Conservation (phyloP, 2,113 vertebrate species). For the Bothrops jararaca region DNA sequence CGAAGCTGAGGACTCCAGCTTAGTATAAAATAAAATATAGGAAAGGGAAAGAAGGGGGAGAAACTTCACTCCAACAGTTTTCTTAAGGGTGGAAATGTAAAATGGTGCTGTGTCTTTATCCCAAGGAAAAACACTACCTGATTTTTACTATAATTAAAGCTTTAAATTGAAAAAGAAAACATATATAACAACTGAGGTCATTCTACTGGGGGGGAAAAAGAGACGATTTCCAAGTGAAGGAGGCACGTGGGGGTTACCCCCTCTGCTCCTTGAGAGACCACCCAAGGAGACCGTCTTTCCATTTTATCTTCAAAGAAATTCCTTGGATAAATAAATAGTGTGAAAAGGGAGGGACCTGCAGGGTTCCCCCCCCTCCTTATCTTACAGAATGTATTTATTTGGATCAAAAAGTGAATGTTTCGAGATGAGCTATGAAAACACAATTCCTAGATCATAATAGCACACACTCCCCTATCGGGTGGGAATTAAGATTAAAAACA, state of each 20-base stretch:
- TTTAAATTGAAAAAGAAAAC: constrained; percentile 14
- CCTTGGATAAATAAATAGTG: constrained; percentile 7
- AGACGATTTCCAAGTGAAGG: background rate
- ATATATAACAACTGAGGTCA: constrained; percentile 21
- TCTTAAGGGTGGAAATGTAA: constrained; percentile 4
- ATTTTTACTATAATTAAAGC: constrained; percentile 10
- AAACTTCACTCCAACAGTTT: constrained; percentile 4
- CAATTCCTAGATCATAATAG: background rate
- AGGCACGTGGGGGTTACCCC: background rate
- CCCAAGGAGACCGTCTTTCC: background rate
- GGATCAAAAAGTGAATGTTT: background rate
- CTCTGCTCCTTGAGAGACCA: constrained; percentile 5
- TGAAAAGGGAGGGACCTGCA: background rate
- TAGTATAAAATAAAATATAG: background rate
- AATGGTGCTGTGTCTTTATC: constrained; percentile 7
- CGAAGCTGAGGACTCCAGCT: constrained; percentile 5
- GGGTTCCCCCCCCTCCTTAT: background rate
- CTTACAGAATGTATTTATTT: background rate
- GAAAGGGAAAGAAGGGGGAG: background rate
- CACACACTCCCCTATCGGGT: background rate
- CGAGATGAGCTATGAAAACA: background rate
- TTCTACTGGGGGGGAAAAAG: background rate
- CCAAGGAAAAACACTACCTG: background rate
- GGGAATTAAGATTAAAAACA: background rate
- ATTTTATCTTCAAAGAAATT: background rate